Evolutionary conservation across 53 echinoderm and acorn worm species (phyloP).

Genomic region (Paracentrotus lividus): DNA sequence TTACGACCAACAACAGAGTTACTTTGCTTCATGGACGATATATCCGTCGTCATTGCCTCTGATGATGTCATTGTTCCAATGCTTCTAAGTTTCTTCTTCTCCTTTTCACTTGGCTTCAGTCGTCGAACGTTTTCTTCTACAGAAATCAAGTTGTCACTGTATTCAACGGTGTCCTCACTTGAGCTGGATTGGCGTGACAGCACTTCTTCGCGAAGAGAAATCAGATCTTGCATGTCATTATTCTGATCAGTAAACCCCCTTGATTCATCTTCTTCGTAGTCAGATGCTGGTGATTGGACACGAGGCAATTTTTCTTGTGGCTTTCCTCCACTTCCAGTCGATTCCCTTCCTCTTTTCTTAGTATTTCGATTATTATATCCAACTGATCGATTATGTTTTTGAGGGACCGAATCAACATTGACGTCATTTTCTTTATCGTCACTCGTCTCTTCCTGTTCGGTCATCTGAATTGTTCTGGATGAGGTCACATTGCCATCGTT

Average conservation of each 20-base stretch:
- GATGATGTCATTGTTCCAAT: slow-evolving; percentile 54
- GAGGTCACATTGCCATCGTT: not conserved
- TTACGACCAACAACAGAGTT: not conserved
- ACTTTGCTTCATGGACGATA: not conserved
- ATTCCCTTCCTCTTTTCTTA: slow-evolving; percentile 50
- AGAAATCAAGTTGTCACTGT: slow-evolving; percentile 46
- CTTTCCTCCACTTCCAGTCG: slow-evolving; percentile 52
- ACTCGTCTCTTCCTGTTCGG: not conserved
- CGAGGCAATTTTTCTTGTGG: slow-evolving; percentile 47
- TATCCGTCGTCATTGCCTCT: not conserved
- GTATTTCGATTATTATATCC: not conserved
- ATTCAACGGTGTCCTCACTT: slow-evolving; percentile 48
- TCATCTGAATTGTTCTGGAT: not conserved
- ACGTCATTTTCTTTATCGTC: not conserved
- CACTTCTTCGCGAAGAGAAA: slow-evolving; percentile 56
- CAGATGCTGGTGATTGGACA: not conserved
- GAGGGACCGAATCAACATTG: too few species aligned
- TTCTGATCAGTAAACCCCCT: not conserved
- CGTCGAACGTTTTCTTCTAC: slow-evolving; percentile 34
- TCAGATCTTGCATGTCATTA: slow-evolving; percentile 42
- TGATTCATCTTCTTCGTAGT: not conserved
- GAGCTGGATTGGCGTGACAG: slow-evolving; percentile 52
- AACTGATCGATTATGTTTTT: not conserved
- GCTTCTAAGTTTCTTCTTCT: slow-evolving; percentile 39
- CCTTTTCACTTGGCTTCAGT: not conserved